Percentiles rank a stretch among this genome's conserved stretches.
phyloP scores from a whole-genome alignment of 2,888 invertebrate genomes.

The Pammene fasciana region DNA sequence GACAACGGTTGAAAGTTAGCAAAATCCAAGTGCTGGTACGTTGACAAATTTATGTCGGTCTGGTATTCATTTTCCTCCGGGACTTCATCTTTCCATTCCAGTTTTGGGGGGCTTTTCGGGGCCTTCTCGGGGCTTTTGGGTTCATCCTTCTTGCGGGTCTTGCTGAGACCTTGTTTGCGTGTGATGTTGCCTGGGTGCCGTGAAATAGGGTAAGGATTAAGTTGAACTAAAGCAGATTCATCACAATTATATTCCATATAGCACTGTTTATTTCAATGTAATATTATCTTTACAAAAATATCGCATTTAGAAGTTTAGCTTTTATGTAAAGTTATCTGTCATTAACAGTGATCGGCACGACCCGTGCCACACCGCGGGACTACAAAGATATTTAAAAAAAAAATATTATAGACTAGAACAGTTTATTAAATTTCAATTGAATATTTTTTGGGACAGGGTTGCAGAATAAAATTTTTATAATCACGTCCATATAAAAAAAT shows the following conservation, averaged over 20 bases:
- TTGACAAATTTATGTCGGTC: constrained; percentile 51
- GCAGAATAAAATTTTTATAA: too few relatives aligned
- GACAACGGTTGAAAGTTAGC: constrained; percentile 72
- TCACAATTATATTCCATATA: not conserved
- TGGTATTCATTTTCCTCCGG: constrained; percentile 53
- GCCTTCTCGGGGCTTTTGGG: constrained; percentile 58
- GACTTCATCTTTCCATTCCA: constrained; percentile 63
- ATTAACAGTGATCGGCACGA: too few relatives aligned
- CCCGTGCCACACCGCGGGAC: too few relatives aligned
- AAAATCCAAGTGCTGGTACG: constrained; percentile 72
- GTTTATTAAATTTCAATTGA: too few relatives aligned
- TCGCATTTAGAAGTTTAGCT: too few relatives aligned
- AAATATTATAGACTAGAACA: too few relatives aligned
- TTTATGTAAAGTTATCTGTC: too few relatives aligned
- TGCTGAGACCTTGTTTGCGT: constrained; percentile 67
- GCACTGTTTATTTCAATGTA: too few relatives aligned
- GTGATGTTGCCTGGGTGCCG: constrained; percentile 70
- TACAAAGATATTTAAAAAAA: too few relatives aligned
- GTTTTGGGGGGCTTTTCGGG: constrained; percentile 49
- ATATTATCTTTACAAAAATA: too few relatives aligned
- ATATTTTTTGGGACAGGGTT: too few relatives aligned
- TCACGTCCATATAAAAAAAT: too few relatives aligned
- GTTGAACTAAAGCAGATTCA: not conserved
- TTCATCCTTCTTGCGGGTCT: constrained; percentile 63
- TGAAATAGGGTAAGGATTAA: constrained; percentile 43